phyloP scores from a whole-genome alignment of 2,888 invertebrate species.

The Resseliella maxima region DNA sequence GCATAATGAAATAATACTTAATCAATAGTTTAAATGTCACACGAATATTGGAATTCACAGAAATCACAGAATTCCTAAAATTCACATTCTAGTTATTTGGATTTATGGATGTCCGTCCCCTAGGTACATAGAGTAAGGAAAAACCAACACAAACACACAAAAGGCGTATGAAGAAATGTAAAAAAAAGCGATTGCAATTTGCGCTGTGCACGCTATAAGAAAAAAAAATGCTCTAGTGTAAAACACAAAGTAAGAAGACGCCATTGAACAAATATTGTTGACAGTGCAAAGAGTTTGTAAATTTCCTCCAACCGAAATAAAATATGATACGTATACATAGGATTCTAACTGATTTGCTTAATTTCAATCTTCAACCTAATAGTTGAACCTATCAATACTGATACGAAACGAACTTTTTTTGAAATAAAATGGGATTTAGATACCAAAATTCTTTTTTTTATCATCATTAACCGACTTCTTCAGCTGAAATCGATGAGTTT shows the following conservation, averaged over 20 bases:
- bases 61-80: too few relatives aligned
- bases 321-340: neutral
- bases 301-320: neutral
- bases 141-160: neutral
- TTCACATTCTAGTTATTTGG: too few relatives aligned
- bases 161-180: neutral
- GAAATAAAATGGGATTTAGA: too few relatives aligned
- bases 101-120: too few relatives aligned
- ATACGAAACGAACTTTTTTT: too few relatives aligned
- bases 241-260: slow-evolving; percentile 8
- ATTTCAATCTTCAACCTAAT: neutral
- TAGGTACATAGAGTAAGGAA: neutral
- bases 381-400: too few relatives aligned
- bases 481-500: too few relatives aligned
- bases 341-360: neutral
- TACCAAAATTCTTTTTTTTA: too few relatives aligned
- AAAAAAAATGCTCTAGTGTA: neutral
- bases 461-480: too few relatives aligned
- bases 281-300: neutral
- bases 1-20: too few relatives aligned
- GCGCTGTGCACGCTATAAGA: neutral
- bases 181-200: slow-evolving; percentile 10
- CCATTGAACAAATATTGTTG: neutral
- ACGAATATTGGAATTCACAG: too few relatives aligned
- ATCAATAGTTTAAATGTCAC: too few relatives aligned